Percentiles rank a stretch among this genome's conserved stretches.
These are phyloP conservation scores for Stichopus chloronotus DNA, from an alignment of 35 echinoderm and acorn worm species.

Conservation along the genomic window DNA sequence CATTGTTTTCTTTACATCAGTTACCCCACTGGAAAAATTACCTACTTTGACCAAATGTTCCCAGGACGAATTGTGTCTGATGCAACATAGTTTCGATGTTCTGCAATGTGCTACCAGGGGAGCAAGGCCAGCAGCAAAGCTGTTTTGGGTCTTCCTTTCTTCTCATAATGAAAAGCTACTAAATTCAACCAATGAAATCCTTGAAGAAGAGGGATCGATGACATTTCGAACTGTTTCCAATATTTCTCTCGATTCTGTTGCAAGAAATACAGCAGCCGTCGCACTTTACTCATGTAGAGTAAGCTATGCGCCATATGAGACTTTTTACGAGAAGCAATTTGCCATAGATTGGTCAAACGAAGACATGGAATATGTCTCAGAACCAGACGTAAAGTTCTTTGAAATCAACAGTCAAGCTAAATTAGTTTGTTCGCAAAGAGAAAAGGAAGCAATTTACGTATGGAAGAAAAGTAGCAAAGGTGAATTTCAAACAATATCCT, in stretches of 20 bases:
- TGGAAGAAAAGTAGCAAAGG: not conserved
- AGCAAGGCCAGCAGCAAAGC: not conserved
- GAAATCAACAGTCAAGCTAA: not conserved
- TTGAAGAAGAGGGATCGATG: not conserved
- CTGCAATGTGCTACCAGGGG: not conserved
- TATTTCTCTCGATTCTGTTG: not conserved
- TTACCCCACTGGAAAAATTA: not conserved
- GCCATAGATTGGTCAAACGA: not conserved
- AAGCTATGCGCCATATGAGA: not conserved
- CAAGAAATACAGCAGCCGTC: not conserved
- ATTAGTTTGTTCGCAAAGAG: not conserved
- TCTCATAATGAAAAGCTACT: not conserved
- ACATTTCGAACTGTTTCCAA: not conserved
- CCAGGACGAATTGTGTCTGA: not conserved
- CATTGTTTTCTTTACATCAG: no score
- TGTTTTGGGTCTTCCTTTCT: not conserved
- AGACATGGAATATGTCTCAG: not conserved
- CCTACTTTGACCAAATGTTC: not conserved
- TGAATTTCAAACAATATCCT: not conserved
- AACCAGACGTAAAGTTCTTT: not conserved
- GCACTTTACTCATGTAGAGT: not conserved
- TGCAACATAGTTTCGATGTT: not conserved
- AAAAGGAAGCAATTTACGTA: not conserved
- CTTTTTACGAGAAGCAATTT: not conserved
- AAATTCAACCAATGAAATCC: not conserved